Conservation (phyloP, 2,113 vertebrate genomes). For the Psophia crepitans region DNA sequence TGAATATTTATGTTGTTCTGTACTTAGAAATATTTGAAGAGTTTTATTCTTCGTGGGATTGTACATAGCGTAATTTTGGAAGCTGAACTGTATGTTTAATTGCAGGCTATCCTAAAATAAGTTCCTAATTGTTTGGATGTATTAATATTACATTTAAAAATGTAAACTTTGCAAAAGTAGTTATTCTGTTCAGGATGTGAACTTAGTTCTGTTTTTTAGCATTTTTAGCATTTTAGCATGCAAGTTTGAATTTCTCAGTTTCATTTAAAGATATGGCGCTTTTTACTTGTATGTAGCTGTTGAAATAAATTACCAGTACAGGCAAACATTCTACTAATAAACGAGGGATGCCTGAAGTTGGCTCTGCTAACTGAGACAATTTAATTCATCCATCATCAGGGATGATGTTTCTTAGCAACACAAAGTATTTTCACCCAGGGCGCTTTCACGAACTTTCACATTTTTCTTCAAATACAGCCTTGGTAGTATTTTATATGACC, state of each 20-base stretch:
- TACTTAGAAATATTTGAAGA: not conserved
- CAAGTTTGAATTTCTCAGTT: conserved; percentile 7
- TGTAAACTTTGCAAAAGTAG: not conserved
- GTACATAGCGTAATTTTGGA: not conserved
- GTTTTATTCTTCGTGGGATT: not conserved
- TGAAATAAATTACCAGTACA: conserved; percentile 65
- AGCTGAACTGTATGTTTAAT: not conserved
- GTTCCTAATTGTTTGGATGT: not conserved
- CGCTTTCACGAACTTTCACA: conserved; percentile 56
- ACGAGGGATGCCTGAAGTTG: conserved; percentile 60
- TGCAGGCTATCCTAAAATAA: not conserved
- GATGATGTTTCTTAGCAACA: conserved; percentile 72
- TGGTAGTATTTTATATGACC: conserved; percentile 64
- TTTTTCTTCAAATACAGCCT: conserved; percentile 64
- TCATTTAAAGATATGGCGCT: conserved; percentile 7
- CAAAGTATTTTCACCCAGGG: conserved; percentile 54
- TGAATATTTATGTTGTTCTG: not conserved
- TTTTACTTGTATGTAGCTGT: conserved; percentile 53
- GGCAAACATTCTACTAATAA: conserved; percentile 62
- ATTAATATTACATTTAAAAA: not conserved
- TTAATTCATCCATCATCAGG: conserved; percentile 68
- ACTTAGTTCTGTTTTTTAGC: not conserved
- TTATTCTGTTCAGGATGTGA: not conserved
- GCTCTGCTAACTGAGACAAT: conserved; percentile 56
- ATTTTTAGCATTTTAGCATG: conserved; percentile 36